phyloP scores from a whole-genome alignment of 2,797 vertebrate genomes.

The Chrosomus eos region DNA sequence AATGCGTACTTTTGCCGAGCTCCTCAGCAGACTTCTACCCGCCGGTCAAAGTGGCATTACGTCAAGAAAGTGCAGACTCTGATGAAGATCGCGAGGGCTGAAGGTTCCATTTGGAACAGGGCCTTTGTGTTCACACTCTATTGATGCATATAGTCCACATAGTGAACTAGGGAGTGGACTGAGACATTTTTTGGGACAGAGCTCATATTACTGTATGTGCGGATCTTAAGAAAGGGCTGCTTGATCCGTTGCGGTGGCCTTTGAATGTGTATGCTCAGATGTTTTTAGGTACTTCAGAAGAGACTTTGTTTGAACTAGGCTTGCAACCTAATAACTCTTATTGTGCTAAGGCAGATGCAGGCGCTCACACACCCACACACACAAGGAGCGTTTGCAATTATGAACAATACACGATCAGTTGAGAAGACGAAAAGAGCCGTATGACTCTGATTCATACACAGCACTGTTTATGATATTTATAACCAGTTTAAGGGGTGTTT shows the following conservation, averaged over 20 bases:
- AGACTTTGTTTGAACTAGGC: conserved; percentile 49
- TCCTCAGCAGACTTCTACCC: neutral
- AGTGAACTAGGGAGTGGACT: conserved; percentile 22
- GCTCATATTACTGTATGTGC: conserved; percentile 7
- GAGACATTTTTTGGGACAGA: conserved; percentile 7
- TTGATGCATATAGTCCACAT: neutral
- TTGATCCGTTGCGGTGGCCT: conserved; percentile 20
- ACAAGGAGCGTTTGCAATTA: conserved; percentile 40
- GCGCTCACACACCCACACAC: conserved; percentile 40
- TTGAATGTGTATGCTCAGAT: conserved; percentile 40
- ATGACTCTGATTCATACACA: conserved; percentile 34
- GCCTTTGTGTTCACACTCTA: neutral
- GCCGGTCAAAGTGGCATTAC: neutral
- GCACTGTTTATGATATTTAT: conserved; percentile 39
- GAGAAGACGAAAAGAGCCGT: conserved; percentile 34
- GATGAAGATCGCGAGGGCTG: neutral
- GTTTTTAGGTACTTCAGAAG: conserved; percentile 44
- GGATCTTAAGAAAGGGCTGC: conserved; percentile 39
- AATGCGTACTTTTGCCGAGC: neutral
- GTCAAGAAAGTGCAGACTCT: neutral
- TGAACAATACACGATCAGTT: conserved; percentile 26
- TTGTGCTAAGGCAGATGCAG: conserved; percentile 44
- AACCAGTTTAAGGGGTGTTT: conserved; percentile 32
- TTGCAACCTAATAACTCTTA: conserved; percentile 49
- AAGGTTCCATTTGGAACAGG: neutral